Evolutionary conservation across 2,113 vertebrate species (phyloP), one percentile per base, ranked within the genome.

Genomic region (Macrotus californicus): DNA sequence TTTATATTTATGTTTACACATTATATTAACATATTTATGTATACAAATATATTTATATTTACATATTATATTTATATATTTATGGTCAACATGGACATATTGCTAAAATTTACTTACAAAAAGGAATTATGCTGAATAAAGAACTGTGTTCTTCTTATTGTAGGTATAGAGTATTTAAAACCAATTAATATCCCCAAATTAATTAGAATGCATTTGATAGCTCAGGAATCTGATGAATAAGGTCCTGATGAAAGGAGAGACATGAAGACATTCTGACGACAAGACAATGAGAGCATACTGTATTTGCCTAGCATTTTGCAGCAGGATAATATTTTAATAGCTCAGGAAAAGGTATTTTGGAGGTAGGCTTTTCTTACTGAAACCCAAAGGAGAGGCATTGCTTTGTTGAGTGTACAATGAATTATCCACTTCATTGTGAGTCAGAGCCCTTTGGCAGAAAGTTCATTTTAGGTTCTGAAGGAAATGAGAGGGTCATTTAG

Each of bases 171-270:
- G 52, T 81, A 93, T 50, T 93, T 96, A 54, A 95, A 89, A 87
- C 34, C 13, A 89, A 52, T 93, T 92, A 95, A 91, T 73, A 93
- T 73, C 54, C 59, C 14, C 7, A 70, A 72, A 95, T 93, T 94
- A 93, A 95, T 93, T 85, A 89, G n/a, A 93, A 86, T 52, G 36
- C 11, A 69, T 73, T 94, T 83, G 69, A 75, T 3, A 86, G 48
- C 39, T 96, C 83, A 87, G 82, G 39, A 90, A 72, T 84, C 39
- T 91, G 50, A 69, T 19, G 81, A 76, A 82, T 95, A 92, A 95
- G 19, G 61, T 69, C 61, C 34, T 93, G 21, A 24, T 95, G 89
- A 80, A 80, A 75, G 52, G 61, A 79, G 89, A 84, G 39, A 29
- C 77, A 83, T 5, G 70, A n/a, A 86, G 29, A 24, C 36, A 52